Evolutionary conservation across 2,797 vertebrate genomes (phyloP), one percentile per base, ranked within the genome.

Genomic region (Coilia nasus): DNA sequence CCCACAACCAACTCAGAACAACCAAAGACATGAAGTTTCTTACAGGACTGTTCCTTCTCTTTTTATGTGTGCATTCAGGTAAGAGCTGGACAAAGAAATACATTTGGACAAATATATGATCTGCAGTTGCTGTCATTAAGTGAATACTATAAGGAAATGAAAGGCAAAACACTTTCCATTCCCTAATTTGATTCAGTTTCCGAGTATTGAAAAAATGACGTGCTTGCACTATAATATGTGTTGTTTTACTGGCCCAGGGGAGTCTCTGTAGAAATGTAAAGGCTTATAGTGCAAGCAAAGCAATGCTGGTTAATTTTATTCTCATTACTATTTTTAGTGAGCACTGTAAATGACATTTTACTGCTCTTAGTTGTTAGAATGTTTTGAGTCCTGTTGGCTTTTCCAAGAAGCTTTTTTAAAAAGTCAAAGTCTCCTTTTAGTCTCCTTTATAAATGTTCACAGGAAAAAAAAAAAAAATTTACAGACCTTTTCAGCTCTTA

Each of bases 61-160:
- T 89, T 59, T 25, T 93, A 57, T 84, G 91, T 83, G 2, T 92
- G 82, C 85, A 91, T 23, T 89, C 94, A 89, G 93, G 93, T 88
- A 90, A 56, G 83, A 83, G 44, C 19, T 62, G 35, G 86, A 35
- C 9, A 2, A 15, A 82, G 28, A 14, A 12, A 9, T 50, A 81
- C 15, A 67, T 31, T 62, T 81, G 0, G 6, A 25, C 0, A 14
- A 15, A 3, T 6, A 41, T 41, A 41, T 41, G 2, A 41, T 5
- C 35, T 41, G 35, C 35, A 12, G 17, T 41, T n/a, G 7, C 14
- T 54, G 50, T 3, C 7, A 54, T 54, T 54, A 54, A 54, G 9
- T 54, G 1, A 54, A 54, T 54, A 10, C 7, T 3, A 7, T 54
- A 54, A 9, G 14, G 10, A 54, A 54, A 9, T 54, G 50, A 54